Evolutionary conservation across 2,888 invertebrate genomes (phyloP).

Genomic region (Agrochola litura): DNA sequence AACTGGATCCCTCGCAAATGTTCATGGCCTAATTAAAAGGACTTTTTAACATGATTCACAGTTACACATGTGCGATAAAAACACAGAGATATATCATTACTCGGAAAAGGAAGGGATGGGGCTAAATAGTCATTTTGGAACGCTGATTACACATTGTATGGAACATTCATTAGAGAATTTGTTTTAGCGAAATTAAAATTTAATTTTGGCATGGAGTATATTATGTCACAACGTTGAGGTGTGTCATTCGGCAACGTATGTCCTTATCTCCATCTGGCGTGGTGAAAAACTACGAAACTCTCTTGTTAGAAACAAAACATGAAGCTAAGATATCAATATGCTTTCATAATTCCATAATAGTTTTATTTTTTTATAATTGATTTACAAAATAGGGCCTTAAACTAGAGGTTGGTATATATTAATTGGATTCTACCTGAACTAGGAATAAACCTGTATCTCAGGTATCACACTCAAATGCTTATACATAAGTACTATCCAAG

Average conservation of each 20-base stretch:
- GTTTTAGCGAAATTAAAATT: slow-evolving; percentile 61
- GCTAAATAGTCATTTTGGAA: slow-evolving; percentile 68
- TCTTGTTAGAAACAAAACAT: not conserved
- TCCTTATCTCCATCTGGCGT: not conserved
- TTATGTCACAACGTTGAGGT: not conserved
- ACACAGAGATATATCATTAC: slow-evolving; percentile 69
- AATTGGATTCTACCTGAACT: too few relatives aligned
- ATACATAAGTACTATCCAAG: too few relatives aligned
- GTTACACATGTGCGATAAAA: slow-evolving; percentile 70
- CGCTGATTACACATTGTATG: slow-evolving; percentile 58
- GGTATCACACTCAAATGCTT: too few relatives aligned
- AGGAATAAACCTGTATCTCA: too few relatives aligned
- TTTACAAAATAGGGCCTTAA: too few relatives aligned
- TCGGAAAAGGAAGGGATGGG: slow-evolving; percentile 62
- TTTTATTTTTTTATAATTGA: too few relatives aligned
- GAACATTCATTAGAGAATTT: slow-evolving; percentile 60
- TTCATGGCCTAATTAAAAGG: slow-evolving; percentile 66
- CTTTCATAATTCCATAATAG: not conserved
- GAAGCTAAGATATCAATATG: too few relatives aligned
- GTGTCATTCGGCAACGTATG: not conserved
- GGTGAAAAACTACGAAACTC: not conserved
- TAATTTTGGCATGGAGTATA: slow-evolving; percentile 7
- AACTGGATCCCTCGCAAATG: slow-evolving; percentile 54
- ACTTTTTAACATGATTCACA: slow-evolving; percentile 67
- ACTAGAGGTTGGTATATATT: too few relatives aligned